Base-by-base conservation (phyloP, 2,888 invertebrate genomes). In the Gastrophysa polygoni region DNA sequence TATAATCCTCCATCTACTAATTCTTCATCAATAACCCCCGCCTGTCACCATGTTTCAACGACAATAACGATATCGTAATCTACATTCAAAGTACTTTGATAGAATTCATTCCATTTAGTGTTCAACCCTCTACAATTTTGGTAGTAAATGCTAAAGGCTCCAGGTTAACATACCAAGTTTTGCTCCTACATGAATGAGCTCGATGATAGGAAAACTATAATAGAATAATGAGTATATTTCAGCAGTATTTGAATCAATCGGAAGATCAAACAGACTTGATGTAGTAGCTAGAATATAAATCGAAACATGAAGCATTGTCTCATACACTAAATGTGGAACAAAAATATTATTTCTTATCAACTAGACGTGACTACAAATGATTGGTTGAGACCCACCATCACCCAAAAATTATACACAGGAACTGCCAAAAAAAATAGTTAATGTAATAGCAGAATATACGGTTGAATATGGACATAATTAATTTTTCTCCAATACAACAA, bases 121-220 rank as follows among this genome's bases (percentile, higher is more conserved):
- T 47, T 47, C 20, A 47, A 47, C 47, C 47, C 47, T 47, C 47
- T 47, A 20, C 47, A 47, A 47, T 47, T 47, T 47, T 47, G 47
- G 47, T 17, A 46, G 17, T 46, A 16, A 46, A 46, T 7, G 16
- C 46, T 46, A 46, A n/a, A 16, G 46, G 46, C 3, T 47, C 5
- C 4, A 47, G 3, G 46, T 46, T 46, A 47, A 47, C 47, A 46
- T 46, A 46, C 46, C 16, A 16, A 46, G 46, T 8, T 46, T 16
- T 18, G 16, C 17, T 3, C 16, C 46, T 46, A 16, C 16, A 24
- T 24, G 4, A 24, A 7, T 24, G 24, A 24, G 24, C 24, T 24
- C 24, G 24, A 24, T 24, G 7, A 24, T 24, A 24, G 24, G 7
- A 24, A 24, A 24, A 24, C 24, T 24, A 24, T n/a, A 43, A 32